Evolutionary conservation across 2,797 vertebrate species (phyloP), one percentile per base, ranked within the genome.

Genomic region (Sebastes variabilis): DNA sequence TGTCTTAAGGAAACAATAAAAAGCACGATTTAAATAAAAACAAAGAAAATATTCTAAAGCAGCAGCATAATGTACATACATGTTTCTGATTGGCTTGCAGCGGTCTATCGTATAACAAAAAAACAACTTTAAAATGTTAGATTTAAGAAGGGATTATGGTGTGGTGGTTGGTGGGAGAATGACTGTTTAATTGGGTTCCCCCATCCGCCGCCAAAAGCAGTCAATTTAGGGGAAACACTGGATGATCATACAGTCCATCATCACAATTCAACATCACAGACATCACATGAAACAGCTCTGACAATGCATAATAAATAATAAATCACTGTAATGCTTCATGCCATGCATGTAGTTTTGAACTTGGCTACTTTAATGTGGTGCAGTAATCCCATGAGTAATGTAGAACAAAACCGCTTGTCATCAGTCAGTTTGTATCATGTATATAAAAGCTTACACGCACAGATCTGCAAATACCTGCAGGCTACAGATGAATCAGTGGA

Each of bases 401-500:
- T 5, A n/a, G 58, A 61, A 68, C 16, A 22, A 67, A 84, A 67
- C 6, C 25, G 56, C 56, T 27, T 29, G 3, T 81, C 49, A 18
- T 68, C 30, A 54, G 66, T 87, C 74, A 68, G 25, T 58, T 64
- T 68, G 20, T 20, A 29, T 80, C 77, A 42, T 36, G 66, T 46
- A 49, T 18, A 34, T 61, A 73, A 67, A 79, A 61, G 65, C 72
- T 36, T 24, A 52, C 59, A 78, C 55, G 66, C 22, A 54, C 36
- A 54, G 58, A 79, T 65, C 49, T 75, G 58, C 34, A 79, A 73
- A 77, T n/a, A 66, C 73, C 80, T 75, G 52, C 81, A 73, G 77
- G 81, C 81, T 67, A 61, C 61, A 52, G 29, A 65, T 25, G n/a
- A 69, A 72, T 74, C 70, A 71, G 9, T 3, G 16, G 52, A 77